Evolutionary conservation across 2,888 invertebrate genomes (phyloP), one percentile per base, ranked within the genome.

Genomic region (Andrena flavipes): DNA sequence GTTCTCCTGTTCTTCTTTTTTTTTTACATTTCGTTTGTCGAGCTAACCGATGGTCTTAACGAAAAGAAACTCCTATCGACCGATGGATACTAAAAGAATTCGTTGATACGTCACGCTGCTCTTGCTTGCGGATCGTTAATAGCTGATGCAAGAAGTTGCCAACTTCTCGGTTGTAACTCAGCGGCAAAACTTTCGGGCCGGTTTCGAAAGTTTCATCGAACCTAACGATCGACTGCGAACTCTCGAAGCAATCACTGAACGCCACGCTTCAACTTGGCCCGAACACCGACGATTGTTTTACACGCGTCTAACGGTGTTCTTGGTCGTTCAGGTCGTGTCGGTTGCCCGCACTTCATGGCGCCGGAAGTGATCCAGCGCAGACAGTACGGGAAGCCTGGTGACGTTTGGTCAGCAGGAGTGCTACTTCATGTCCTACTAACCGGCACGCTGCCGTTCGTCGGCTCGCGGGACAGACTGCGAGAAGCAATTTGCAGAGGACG

Each of bases 401-500:
- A 99, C 94, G 98, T 99, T 79, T 99, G 99, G 99, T 98, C 99
- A 48, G 98, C 98, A 35, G 99, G 99, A 10, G 98, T 99, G 72
- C 95, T 99, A 90, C 95, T 99, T 62, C 99, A 99, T 94, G 97
- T 99, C 23, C 95, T 99, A 60, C 95, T 99, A 54, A 98, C 98
- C 64, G 99, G 99, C 5, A 97, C 97, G 76, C 95, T 99, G 90
- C 99, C 99, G 13, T 99, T 99, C 94, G 96, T 97, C 87, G 99
- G 99, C 65, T 98, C 99, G 77, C 97, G 98, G 85, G 97, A 99
- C 91, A 95, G 99, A 89, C 96, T 99, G 86, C 98, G 98, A 92
- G 98, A 99, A 93, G 97, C 97, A 71, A 98, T 99, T 90, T 97
- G 97, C 91, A 96, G 97, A 84, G 98, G 98, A 73, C 96, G 97